Evolutionary conservation across 2,797 vertebrate genomes (phyloP), one percentile per base, ranked within the genome.

Genomic region (Huso huso): DNA sequence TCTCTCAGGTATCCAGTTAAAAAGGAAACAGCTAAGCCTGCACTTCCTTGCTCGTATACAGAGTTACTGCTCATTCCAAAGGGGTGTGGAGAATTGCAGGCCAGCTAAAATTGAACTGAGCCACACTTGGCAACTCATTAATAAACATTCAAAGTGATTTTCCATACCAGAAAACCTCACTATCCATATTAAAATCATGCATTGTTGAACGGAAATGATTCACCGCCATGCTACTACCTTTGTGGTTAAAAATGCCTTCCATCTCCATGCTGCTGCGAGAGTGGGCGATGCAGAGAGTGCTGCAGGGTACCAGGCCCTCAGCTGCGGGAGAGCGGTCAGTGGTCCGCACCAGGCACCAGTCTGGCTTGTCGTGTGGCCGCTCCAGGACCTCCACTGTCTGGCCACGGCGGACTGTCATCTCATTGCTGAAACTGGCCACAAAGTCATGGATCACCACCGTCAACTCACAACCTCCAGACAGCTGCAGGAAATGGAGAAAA

Each of bases 171-270:
- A 37, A 37, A 37, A 5, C 37, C 37, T 37, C 37, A 4, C 37
- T 37, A 37, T 4, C 37, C 37, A 37, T 37, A 37, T 5, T 37
- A 37, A 37, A 37, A 37, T 37, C 37, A 4, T 4, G 37, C 37
- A 37, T 5, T 37, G 37, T 37, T 37, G 37, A 37, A 37, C 37
- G 5, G 37, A 37, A 5, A 37, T 37, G 37, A 37, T 37, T 37
- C 37, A 37, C 37, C 37, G 37, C 37, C 37, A 5, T 1, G 37
- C 3, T 37, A 89, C 79, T 90, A 97, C 97, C 96, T 95, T 96
- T 98, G 87, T 99, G 95, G 86, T 99, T 99, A 76, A 94, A 99
- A 80, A 99, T 96, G 69, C 97, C 97, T 77, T 99, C 97, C 96
- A 99, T 98, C 82, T 99, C 97, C 94, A 99, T 97, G 70, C 95